Evolutionary conservation across 2,888 invertebrate genomes (phyloP).

Genomic region (Synanthedon vespiformis): DNA sequence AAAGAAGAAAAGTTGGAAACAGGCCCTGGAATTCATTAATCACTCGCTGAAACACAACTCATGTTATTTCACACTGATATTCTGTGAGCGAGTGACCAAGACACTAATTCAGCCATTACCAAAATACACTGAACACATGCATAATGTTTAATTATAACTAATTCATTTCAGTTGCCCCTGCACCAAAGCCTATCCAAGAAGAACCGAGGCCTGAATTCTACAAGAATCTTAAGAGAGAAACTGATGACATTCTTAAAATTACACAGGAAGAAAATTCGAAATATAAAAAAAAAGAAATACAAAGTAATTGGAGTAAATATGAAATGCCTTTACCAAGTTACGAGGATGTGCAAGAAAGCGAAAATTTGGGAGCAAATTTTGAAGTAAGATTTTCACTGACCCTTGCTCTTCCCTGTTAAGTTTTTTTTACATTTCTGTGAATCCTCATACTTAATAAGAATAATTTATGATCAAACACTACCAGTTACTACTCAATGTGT

Average conservation of each 20-base stretch:
- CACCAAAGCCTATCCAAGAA: conserved; percentile 36
- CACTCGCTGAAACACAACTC: no score
- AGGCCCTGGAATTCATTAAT: no score
- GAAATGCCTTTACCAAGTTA: conserved; percentile 60
- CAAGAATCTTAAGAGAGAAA: conserved; percentile 49
- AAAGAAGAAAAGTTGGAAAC: no score
- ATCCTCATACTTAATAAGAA: no score
- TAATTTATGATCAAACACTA: no score
- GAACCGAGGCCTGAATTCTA: conserved; percentile 55
- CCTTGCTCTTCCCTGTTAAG: no score
- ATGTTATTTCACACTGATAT: no score
- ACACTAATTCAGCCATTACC: no score
- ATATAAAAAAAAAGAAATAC: conserved; percentile 61
- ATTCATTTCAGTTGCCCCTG: conserved; percentile 18
- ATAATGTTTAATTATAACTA: conserved; percentile 1
- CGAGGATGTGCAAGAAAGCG: conserved; percentile 54
- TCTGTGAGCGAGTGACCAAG: no score
- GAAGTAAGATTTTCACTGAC: conserved; percentile 27
- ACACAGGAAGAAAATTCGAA: conserved; percentile 52
- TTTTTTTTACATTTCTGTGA: no score
- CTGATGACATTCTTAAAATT: conserved; percentile 59
- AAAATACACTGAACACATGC: conserved; percentile 4
- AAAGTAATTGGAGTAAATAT: conserved; percentile 64
- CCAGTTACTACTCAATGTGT: no score
- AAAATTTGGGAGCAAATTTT: conserved; percentile 59